Evolutionary conservation across 30 jellyfish, hydroid and myxozoan species (phyloP).

Genomic region (Pelagia noctiluca): DNA sequence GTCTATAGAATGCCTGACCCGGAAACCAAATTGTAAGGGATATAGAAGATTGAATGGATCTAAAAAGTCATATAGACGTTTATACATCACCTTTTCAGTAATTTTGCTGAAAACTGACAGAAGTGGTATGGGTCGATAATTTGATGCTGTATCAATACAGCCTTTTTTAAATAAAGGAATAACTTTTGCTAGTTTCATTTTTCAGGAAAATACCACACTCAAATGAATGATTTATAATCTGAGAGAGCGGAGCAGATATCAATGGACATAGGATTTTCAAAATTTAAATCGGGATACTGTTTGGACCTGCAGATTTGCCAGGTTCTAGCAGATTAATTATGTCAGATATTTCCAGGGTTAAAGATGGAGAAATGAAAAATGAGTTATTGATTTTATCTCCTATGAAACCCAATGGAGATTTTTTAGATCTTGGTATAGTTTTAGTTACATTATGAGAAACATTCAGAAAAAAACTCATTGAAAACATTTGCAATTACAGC

Average conservation of each 20-base stretch:
- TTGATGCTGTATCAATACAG: conserved; percentile 20
- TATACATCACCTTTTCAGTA: conserved; percentile 22
- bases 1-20: no score
- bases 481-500: conserved; percentile 68
- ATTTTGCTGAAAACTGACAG: no score
- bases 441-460: conserved; percentile 48
- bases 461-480: conserved; percentile 31
- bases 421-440: no score
- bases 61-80: conserved; percentile 25
- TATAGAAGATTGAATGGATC: conserved; percentile 3
- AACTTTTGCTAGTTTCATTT: no score
- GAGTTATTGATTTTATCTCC: no score
- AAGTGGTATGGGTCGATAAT: conserved; percentile 32
- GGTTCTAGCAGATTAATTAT: no score
- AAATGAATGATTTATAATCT: conserved; percentile 49
- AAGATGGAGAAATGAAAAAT: no score
- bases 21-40: no score
- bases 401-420: no score
- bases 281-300: conserved; percentile 38
- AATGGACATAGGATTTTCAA: conserved; percentile 7
- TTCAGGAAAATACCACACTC: conserved; percentile 50
- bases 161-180: conserved; percentile 61
- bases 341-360: no score
- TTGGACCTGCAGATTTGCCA: conserved; percentile 56
- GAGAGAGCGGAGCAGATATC: no score